Conservation (phyloP, 2,888 invertebrate species). For the Auanema freiburgensis region DNA sequence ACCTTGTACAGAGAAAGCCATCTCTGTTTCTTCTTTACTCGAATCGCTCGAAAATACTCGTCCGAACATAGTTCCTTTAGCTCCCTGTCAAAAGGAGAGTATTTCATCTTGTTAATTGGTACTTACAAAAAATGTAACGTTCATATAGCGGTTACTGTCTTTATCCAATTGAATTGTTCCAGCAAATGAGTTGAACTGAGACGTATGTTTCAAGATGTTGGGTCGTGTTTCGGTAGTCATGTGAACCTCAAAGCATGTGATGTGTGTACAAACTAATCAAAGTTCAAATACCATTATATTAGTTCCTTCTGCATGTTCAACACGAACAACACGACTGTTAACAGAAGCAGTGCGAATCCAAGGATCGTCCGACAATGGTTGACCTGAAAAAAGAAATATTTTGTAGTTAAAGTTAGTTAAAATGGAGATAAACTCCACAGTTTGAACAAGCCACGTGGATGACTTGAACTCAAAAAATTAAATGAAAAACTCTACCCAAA, state of each 20-base stretch:
- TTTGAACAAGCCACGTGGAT: too few relatives aligned
- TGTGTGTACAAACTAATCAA: too few relatives aligned
- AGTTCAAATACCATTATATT: conserved; percentile 21
- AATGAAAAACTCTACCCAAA: too few relatives aligned
- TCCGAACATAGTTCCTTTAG: conserved; percentile 49
- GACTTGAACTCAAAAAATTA: too few relatives aligned
- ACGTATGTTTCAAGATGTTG: conserved; percentile 39
- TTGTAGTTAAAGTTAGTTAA: too few relatives aligned
- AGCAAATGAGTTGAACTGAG: conserved; percentile 45
- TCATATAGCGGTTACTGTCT: conserved; percentile 56
- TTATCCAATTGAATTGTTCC: conserved; percentile 54
- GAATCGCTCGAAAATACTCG: conserved; percentile 34
- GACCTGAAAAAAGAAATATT: conserved; percentile 41
- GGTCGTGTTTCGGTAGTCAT: conserved; percentile 42
- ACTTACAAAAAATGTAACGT: conserved; percentile 49
- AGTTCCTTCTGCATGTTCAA: conserved; percentile 39
- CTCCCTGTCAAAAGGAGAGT: conserved; percentile 29
- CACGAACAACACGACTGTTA: conserved; percentile 30
- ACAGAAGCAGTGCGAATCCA: conserved; percentile 46
- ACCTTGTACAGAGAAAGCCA: conserved; percentile 44
- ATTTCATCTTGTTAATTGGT: neutral
- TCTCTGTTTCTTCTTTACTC: conserved; percentile 29
- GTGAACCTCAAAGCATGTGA: conserved; percentile 29
- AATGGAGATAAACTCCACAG: too few relatives aligned
- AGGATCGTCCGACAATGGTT: conserved; percentile 41